phyloP scores from a whole-genome alignment of 2,797 vertebrate genomes.

The Taeniopygia guttata region DNA sequence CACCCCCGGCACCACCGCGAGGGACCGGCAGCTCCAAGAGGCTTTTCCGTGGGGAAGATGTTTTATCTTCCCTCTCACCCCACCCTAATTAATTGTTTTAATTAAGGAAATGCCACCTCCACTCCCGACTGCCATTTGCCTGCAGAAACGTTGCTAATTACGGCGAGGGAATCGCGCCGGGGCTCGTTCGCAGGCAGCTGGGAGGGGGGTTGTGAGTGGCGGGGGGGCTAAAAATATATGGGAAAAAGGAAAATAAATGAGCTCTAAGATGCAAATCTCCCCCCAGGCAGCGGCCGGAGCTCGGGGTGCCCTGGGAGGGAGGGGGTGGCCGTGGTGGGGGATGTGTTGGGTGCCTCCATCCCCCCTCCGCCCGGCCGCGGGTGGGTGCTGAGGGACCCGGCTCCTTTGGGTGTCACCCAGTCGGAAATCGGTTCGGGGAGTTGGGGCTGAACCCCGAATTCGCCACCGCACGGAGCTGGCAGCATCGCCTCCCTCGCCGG shows the following conservation, averaged over 20 bases:
- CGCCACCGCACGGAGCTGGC: not conserved
- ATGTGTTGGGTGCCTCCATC: not conserved
- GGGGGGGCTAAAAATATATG: constrained; percentile 5
- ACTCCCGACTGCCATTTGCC: constrained; percentile 57
- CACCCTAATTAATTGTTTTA: constrained; percentile 69
- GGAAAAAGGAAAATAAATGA: not conserved
- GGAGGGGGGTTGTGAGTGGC: not conserved
- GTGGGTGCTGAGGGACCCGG: not conserved
- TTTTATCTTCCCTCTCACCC: constrained; percentile 15
- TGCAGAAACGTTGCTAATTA: constrained; percentile 59
- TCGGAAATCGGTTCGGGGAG: fast-evolving
- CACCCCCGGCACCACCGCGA: fast-evolving
- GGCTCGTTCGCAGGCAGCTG: not conserved
- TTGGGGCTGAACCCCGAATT: not conserved
- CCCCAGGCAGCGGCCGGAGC: not conserved
- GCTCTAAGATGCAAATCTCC: not conserved
- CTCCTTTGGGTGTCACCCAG: not conserved
- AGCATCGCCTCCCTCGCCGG: not conserved
- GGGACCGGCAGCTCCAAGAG: not conserved
- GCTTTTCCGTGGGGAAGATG: not conserved
- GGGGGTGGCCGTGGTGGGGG: not conserved
- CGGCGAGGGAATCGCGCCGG: not conserved
- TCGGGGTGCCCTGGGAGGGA: not conserved
- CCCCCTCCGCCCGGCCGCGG: fast-evolving
- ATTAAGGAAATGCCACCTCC: constrained; percentile 65